These are phyloP conservation scores for Homarus gammarus DNA, from an alignment of 2,888 invertebrate genomes.

Conservation along the genomic window DNA sequence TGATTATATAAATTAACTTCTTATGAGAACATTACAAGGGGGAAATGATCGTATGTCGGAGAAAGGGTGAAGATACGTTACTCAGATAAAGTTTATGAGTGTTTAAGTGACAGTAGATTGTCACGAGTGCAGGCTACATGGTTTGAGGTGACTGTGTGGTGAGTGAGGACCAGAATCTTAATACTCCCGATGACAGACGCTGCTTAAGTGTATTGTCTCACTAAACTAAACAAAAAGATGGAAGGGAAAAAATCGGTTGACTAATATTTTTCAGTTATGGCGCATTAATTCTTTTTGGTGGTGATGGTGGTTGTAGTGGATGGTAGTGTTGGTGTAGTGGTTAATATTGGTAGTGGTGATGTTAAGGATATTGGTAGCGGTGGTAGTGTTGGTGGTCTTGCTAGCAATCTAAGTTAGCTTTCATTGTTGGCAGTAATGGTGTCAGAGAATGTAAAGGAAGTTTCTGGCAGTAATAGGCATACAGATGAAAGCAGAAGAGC, in stretches of 20 bases:
- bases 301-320: background rate
- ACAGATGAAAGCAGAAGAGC: background rate
- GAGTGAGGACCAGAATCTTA: background rate
- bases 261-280: constrained; percentile 21
- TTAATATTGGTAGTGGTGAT: too few species aligned
- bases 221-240: background rate
- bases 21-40: too few species aligned
- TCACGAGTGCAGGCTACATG: background rate
- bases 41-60: too few species aligned
- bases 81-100: too few species aligned
- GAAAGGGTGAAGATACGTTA: too few species aligned
- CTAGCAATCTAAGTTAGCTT: too few species aligned
- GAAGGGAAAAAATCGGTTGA: constrained; percentile 12
- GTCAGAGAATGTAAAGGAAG: background rate
- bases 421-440: background rate
- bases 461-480: too few species aligned
- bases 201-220: constrained; percentile 27
- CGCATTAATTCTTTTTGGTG: background rate
- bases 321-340: background rate
- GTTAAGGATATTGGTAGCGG: too few species aligned
- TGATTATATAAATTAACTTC: too few species aligned
- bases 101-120: too few species aligned
- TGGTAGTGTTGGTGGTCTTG: too few species aligned
- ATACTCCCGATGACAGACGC: constrained; percentile 34
- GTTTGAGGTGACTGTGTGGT: background rate